Conservation (phyloP, 1,140 invertebrate species). For the Conopomorpha cramerella region DNA sequence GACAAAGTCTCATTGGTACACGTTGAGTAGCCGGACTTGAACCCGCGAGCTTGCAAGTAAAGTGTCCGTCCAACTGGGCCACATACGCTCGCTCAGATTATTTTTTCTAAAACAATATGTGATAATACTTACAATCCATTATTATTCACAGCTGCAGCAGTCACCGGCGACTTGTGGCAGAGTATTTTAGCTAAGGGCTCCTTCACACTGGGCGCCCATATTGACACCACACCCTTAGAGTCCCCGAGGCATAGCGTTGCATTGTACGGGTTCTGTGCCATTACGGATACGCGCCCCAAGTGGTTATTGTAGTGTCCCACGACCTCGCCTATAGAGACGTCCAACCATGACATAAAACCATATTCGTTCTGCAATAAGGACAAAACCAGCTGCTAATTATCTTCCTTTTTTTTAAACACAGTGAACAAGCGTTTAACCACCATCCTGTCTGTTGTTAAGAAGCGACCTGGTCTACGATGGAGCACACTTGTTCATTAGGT, state of each 20-base stretch:
- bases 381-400: too few relatives aligned
- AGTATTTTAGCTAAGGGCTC: slow-evolving; percentile 90
- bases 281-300: slow-evolving; percentile 75
- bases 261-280: slow-evolving; percentile 96
- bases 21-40: too few relatives aligned
- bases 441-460: too few relatives aligned
- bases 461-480: too few relatives aligned
- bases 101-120: too few relatives aligned
- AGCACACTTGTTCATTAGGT: too few relatives aligned
- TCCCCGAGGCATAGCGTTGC: slow-evolving; percentile 91
- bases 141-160: slow-evolving; percentile 81
- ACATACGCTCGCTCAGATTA: too few relatives aligned
- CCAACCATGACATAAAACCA: slow-evolving; percentile 89
- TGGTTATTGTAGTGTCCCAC: slow-evolving; percentile 76
- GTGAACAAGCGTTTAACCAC: too few relatives aligned
- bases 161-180: slow-evolving; percentile 84
- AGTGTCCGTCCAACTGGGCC: too few relatives aligned
- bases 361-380: slow-evolving; percentile 69
- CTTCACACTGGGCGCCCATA: slow-evolving; percentile 93
- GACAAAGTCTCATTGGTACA: too few relatives aligned
- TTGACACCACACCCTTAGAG: slow-evolving; percentile 87
- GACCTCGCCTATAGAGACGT: slow-evolving; percentile 92
- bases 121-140: slow-evolving; percentile 72
- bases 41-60: too few relatives aligned
- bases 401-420: too few relatives aligned